Base-by-base conservation (phyloP, 2,797 vertebrate genomes). In the Macrochelys suwanniensis region DNA sequence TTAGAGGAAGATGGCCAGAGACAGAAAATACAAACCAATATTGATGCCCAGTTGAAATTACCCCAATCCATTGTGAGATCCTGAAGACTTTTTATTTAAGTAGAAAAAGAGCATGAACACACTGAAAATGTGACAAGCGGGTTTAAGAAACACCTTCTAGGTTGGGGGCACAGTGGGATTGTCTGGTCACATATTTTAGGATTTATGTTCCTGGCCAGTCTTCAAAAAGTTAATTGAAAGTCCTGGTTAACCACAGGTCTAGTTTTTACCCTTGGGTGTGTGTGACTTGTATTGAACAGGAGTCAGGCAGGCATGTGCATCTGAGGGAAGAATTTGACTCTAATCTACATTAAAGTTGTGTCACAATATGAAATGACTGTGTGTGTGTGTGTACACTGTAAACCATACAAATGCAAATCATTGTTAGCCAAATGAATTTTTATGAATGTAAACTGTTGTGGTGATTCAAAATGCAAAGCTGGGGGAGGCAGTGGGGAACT, bases 61-160 rank as follows among this genome's bases (percentile, higher is more conserved):
- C 79, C 53, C 84, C 79, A 81, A 3, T 87, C 86, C 87, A 47
- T 28, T 80, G 82, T 19, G 11, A 80, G 79, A 96, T 83, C 80
- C 57, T 88, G 57, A 90, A 88, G 85, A 87, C 87, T 89, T 88
- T 89, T 88, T 89, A 74, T 94, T 89, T 90, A 88, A 95, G 89
- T 33, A 74, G 84, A 87, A 94, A 95, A 96, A 88, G 74, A 7
- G 95, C 87, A 89, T 89, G 86, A 94, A 80, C 11, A 80, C 47
- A 84, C 2, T 50, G 15, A 76, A 84, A 95, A 93, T 87, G 49
- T 92, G 93, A 47, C 89, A 95, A 47, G 59, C 51, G 80, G 82
- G 88, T 96, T 95, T 92, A 92, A 95, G 50, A 81, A 94, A 87
- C 82, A 71, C 50, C 42, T 92, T 95, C 85, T 0, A 0, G 23